Conservation (phyloP, 2,113 vertebrate genomes). For the Grammomys surdaster region DNA sequence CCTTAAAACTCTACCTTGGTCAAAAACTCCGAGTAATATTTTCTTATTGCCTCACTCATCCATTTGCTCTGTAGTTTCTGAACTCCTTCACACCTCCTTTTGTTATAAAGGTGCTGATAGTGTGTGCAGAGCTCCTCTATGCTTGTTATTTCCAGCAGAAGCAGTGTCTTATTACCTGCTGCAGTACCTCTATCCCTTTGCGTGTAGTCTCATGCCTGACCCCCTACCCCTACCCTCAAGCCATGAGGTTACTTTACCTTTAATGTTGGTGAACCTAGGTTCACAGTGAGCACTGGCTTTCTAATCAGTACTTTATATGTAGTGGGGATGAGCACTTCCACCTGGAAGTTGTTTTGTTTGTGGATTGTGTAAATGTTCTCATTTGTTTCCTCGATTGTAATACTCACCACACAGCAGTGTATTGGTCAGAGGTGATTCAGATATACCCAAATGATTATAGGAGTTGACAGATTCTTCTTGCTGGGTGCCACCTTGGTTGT, state of each 20-base stretch:
- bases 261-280: not conserved
- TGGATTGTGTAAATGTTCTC: not conserved
- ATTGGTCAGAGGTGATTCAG: not conserved
- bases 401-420: not conserved
- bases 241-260: not conserved
- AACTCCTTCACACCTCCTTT: not conserved
- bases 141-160: not conserved
- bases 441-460: not conserved
- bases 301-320: not conserved
- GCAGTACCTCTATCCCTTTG: not conserved
- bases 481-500: not conserved
- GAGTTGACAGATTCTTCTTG: not conserved
- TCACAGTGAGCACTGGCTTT: not conserved
- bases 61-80: not conserved
- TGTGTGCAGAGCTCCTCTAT: accelerated
- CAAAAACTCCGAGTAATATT: not conserved
- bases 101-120: not conserved
- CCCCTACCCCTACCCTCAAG: not conserved
- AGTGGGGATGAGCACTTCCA: not conserved
- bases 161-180: not conserved
- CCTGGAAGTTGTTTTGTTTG: not conserved
- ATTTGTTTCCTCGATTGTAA: not conserved
- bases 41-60: not conserved
- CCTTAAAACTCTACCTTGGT: not conserved
- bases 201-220: not conserved